Evolutionary conservation across 2,888 invertebrate species (phyloP), one percentile per base, ranked within the genome.

Genomic region (Rhynchonema sp.): DNA sequence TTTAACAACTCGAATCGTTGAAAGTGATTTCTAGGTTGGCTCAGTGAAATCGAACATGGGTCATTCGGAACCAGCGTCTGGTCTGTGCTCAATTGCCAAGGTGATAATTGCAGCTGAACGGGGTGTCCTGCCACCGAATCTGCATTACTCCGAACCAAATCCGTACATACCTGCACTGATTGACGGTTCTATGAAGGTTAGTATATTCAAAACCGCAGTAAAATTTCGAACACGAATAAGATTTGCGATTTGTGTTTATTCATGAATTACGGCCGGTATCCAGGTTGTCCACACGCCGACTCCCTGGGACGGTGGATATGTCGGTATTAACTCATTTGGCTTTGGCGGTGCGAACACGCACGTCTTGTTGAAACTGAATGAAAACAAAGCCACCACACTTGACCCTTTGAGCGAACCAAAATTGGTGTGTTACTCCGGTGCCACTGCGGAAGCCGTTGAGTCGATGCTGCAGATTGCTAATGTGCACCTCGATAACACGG

Each of bases 1-100:
- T n/a, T n/a, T n/a, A n/a, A n/a, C n/a, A n/a, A n/a, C n/a, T n/a
- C n/a, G n/a, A n/a, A n/a, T n/a, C n/a, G n/a, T n/a, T n/a, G n/a
- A n/a, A n/a, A n/a, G n/a, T n/a, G n/a, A n/a, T n/a, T n/a, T n/a
- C n/a, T 13, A 38, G 54, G 82, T 94, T 68, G 94, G 94, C n/a
- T 91, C 91, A 0, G 87, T 91, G 0, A 94, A 94, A 74, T 89
- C 90, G 23, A 94, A 94, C 76, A 90, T 92, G 89, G 94, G 94
- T 0, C 94, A 94, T 74, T 84, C 91, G 1, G 94, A 94, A 76
- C 87, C 90, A 23, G 74, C 75, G 22, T 74, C 74, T 59, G 76
- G 75, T 71, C 23, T 46, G 57, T 49, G 57, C 30, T 30, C 57
- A 6, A n/a, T 63, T 3, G 55, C 59, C 46, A 62, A 62, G 28